Evolutionary conservation across 2,113 vertebrate genomes (phyloP).

Genomic region (Felis chaus): DNA sequence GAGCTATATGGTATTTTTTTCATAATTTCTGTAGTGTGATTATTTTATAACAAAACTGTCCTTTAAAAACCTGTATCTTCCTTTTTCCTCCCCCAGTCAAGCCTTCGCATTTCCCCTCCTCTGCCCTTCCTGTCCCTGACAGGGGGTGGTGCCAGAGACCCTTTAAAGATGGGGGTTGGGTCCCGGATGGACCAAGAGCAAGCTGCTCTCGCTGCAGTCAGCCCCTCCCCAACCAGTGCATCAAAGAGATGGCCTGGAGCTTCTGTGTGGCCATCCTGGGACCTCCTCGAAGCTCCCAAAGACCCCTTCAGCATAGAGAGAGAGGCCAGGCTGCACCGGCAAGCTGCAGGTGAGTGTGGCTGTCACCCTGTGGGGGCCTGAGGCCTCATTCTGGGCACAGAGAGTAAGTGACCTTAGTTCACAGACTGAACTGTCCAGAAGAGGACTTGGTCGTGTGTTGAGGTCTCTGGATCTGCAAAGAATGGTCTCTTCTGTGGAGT

Average conservation of each 20-base stretch:
- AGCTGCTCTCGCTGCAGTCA: constrained; percentile 89
- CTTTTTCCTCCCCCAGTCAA: constrained; percentile 87
- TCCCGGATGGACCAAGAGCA: constrained; percentile 93
- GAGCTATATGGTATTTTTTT: not conserved
- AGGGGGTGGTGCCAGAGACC: constrained; percentile 91
- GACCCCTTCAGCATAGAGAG: constrained; percentile 97
- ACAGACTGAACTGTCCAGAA: not conserved
- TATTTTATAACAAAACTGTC: not conserved
- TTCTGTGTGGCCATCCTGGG: constrained; percentile 93
- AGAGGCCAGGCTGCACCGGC: constrained; percentile 96
- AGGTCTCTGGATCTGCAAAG: not conserved
- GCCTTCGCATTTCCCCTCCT: constrained; percentile 95
- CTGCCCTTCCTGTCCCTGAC: constrained; percentile 93
- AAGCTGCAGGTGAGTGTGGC: constrained; percentile 92
- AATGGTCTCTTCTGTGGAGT: not conserved
- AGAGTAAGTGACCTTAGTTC: not conserved
- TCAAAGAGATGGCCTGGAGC: constrained; percentile 94
- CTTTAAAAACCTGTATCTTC: constrained; percentile 36
- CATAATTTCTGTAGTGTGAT: not conserved
- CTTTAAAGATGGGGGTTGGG: constrained; percentile 90
- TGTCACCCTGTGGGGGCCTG: rapidly evolving
- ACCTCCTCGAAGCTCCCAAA: constrained; percentile 92
- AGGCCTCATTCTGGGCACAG: not conserved
- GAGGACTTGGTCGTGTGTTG: not conserved
- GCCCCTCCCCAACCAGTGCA: constrained; percentile 86